Conservation (phyloP, 1,140 invertebrate genomes). For the Megathymus violae region DNA sequence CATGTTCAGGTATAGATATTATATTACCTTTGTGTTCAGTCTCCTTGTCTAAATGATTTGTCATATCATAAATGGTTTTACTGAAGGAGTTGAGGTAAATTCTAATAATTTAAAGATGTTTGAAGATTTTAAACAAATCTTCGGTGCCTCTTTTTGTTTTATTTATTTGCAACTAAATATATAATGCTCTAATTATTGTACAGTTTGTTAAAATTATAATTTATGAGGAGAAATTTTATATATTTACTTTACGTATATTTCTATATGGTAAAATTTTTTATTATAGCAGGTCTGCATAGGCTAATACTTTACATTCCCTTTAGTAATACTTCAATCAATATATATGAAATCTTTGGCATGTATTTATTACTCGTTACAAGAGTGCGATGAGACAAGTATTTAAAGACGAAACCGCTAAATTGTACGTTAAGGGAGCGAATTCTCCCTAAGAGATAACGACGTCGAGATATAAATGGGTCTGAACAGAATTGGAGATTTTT, state of each 20-base stretch:
- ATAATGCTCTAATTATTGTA: too few relatives aligned
- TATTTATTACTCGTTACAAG: background rate
- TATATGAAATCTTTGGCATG: too few relatives aligned
- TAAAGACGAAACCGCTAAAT: background rate
- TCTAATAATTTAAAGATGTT: background rate
- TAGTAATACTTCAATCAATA: too few relatives aligned
- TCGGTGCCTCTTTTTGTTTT: too few relatives aligned
- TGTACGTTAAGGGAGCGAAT: background rate
- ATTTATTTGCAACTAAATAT: too few relatives aligned
- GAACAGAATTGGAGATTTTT: background rate
- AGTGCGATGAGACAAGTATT: background rate
- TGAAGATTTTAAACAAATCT: too few relatives aligned
- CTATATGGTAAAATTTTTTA: too few relatives aligned
- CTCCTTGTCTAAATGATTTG: background rate
- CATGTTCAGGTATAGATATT: conserved; percentile 24
- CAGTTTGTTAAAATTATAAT: too few relatives aligned
- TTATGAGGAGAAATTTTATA: too few relatives aligned
- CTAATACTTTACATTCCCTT: too few relatives aligned
- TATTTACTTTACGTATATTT: too few relatives aligned
- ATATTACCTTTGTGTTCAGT: conserved; percentile 21
- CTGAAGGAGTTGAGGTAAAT: background rate
- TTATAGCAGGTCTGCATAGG: too few relatives aligned
- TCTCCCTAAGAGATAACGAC: background rate
- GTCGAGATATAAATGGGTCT: background rate
- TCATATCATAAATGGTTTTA: background rate